Evolutionary conservation across 2,888 invertebrate genomes (phyloP).

Genomic region (Neocrepidodera transversa): DNA sequence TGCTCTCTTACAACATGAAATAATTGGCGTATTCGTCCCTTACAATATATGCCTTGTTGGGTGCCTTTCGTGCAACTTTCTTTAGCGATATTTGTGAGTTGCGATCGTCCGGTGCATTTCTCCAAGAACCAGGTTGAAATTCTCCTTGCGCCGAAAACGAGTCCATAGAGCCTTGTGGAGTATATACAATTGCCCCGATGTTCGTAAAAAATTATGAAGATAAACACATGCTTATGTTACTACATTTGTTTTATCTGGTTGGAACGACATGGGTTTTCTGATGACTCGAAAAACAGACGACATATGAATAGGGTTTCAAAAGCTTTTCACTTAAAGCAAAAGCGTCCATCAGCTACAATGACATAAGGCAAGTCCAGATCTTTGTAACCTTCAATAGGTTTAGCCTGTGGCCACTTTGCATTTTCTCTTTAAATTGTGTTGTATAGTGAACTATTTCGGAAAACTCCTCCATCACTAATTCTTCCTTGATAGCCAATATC

Average conservation of each 20-base stretch:
- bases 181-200: not conserved
- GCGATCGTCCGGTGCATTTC: not conserved
- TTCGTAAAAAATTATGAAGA: conserved; percentile 33
- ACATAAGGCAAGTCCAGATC: too few relatives aligned
- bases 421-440: too few relatives aligned
- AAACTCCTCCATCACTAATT: too few relatives aligned
- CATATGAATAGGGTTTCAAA: not conserved
- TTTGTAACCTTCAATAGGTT: too few relatives aligned
- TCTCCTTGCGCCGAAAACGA: not conserved
- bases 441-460: too few relatives aligned
- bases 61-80: not conserved
- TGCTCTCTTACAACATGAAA: not conserved
- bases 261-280: conserved; percentile 41
- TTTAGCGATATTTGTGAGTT: not conserved
- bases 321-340: too few relatives aligned
- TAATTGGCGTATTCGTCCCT: not conserved
- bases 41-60: not conserved
- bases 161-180: not conserved
- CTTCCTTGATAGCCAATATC: too few relatives aligned
- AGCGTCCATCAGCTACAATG: too few relatives aligned
- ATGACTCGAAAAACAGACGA: conserved; percentile 47
- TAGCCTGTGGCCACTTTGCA: too few relatives aligned
- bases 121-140: not conserved
- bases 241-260: conserved; percentile 42
- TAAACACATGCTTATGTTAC: conserved; percentile 41